Conservation (phyloP, 2,888 invertebrate genomes). For the Tachina lurida region DNA sequence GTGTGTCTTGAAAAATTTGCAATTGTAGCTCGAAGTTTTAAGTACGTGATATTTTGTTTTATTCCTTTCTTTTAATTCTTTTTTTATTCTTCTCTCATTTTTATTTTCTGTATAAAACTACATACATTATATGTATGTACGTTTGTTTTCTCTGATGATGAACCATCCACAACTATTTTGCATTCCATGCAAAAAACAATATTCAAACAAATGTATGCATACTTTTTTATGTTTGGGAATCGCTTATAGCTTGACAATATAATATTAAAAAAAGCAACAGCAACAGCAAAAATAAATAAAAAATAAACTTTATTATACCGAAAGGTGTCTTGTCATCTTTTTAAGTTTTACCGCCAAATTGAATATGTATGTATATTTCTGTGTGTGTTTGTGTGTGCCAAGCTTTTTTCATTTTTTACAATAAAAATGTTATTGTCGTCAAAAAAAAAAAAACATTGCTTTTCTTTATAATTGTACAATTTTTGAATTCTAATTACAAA, state of each 20-base stretch:
- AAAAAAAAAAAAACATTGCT: conserved; percentile 60
- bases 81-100: background rate
- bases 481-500: conserved; percentile 68
- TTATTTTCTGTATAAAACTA: too few relatives aligned
- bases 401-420: conserved; percentile 39
- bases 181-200: conserved; percentile 64
- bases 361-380: background rate
- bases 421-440: conserved; percentile 54
- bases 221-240: conserved; percentile 55
- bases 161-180: conserved; percentile 69
- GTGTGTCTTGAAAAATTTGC: conserved; percentile 39
- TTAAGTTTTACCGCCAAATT: conserved; percentile 68
- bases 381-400: conserved; percentile 8
- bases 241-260: conserved; percentile 59
- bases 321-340: conserved; percentile 71
- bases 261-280: conserved; percentile 36
- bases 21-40: conserved; percentile 50
- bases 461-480: conserved; percentile 64
- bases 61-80: conserved; percentile 35
- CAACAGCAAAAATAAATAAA: background rate
- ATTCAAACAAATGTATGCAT: conserved; percentile 22
- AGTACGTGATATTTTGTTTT: conserved; percentile 65
- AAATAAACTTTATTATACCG: conserved; percentile 68
- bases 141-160: conserved; percentile 47
- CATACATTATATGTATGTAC: background rate